These are phyloP conservation scores for Thripadectes ignobilis DNA, from an alignment of 2,797 vertebrate species.

Conservation along the genomic window DNA sequence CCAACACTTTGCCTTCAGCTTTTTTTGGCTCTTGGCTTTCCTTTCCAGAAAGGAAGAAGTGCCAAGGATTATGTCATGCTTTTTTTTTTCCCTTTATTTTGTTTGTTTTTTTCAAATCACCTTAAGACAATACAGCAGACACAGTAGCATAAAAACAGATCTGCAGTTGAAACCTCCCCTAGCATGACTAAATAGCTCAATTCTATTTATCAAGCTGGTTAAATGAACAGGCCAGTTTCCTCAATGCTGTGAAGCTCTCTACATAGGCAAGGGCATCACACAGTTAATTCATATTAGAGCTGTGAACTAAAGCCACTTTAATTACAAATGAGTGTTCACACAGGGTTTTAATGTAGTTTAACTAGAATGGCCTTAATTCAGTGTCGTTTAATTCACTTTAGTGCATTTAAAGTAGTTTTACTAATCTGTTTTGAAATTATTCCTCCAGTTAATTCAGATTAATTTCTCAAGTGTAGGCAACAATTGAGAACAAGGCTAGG, in stretches of 20 bases:
- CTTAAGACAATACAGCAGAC: background rate
- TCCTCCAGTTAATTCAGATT: slow-evolving; percentile 40
- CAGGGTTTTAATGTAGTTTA: slow-evolving; percentile 28
- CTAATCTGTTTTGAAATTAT: slow-evolving; percentile 47
- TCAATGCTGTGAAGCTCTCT: background rate
- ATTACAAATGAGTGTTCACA: slow-evolving; percentile 51
- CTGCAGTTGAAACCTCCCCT: background rate
- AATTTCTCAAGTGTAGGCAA: slow-evolving; percentile 42
- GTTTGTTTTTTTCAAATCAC: background rate
- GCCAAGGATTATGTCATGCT: background rate
- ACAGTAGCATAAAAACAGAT: background rate
- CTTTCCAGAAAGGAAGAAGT: background rate
- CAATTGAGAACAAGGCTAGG: background rate
- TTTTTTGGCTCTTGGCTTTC: background rate
- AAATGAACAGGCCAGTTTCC: background rate
- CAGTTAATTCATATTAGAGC: background rate
- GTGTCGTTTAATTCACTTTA: slow-evolving; percentile 56
- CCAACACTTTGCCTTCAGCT: background rate
- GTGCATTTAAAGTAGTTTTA: slow-evolving; percentile 32
- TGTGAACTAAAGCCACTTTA: slow-evolving; percentile 37
- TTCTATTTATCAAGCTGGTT: background rate
- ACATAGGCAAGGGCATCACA: background rate
- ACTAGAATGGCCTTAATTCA: slow-evolving; percentile 37
- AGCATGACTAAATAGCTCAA: background rate
- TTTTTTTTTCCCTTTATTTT: background rate